phyloP scores from a whole-genome alignment of 2,888 invertebrate species.

The Argyresthia albistria region DNA sequence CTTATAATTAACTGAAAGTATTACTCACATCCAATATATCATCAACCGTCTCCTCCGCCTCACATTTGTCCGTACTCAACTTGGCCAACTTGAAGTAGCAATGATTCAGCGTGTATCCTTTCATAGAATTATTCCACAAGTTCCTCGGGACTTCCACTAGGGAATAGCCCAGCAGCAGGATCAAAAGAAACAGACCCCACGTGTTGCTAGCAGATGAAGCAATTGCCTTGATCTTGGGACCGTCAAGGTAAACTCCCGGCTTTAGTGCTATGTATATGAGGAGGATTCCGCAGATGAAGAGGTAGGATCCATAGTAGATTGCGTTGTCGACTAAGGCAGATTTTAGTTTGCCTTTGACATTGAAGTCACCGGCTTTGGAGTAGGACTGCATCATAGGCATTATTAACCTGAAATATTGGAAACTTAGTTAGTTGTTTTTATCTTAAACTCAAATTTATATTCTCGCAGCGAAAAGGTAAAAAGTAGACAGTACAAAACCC shows the following conservation, averaged over 20 bases:
- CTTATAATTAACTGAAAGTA: no score
- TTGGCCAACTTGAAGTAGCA: slow-evolving; percentile 96
- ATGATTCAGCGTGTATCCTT: slow-evolving; percentile 86
- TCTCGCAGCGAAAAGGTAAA: no score
- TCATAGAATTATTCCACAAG: slow-evolving; percentile 92
- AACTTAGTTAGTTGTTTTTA: no score
- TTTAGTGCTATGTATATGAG: slow-evolving; percentile 95
- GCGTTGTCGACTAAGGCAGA: slow-evolving; percentile 97
- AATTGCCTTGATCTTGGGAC: slow-evolving; percentile 94
- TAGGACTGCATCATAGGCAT: slow-evolving; percentile 99
- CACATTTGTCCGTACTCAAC: slow-evolving; percentile 93
- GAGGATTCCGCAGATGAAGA: slow-evolving; percentile 94
- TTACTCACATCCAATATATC: slow-evolving; percentile 89
- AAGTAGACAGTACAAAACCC: no score
- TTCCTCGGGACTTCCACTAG: slow-evolving; percentile 95
- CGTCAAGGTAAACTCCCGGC: slow-evolving; percentile 90
- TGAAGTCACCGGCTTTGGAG: slow-evolving; percentile 98
- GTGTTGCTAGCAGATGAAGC: slow-evolving; percentile 99
- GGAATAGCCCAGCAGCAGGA: slow-evolving; percentile 93
- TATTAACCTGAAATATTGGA: slow-evolving; percentile 79
- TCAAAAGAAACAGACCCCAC: slow-evolving; percentile 97
- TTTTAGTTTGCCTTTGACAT: slow-evolving; percentile 92
- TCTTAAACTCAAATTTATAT: no score
- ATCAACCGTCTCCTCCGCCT: slow-evolving; percentile 97
- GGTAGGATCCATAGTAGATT: slow-evolving; percentile 97